Base-by-base conservation (phyloP, 2,888 invertebrate genomes). In the Catocala nupta region DNA sequence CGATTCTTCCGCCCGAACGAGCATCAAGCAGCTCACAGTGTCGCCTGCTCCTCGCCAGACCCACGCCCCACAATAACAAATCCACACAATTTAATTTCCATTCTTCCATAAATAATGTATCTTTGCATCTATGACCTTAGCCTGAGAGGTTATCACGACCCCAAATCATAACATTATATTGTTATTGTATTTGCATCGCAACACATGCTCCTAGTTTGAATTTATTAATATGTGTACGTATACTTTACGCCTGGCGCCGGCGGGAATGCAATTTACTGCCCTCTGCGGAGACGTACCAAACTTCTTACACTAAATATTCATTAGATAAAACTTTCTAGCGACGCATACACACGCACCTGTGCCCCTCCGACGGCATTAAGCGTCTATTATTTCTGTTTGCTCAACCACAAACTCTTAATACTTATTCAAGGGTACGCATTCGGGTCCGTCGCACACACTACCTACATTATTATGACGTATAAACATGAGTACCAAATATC, bases 221-320 rank as follows among this genome's bases (percentile, higher is more conserved):
- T 61, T 42, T 62, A 65, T 53, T 59, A 42, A 60, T 50, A 59
- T 16, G 7, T 45, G 25, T 47, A 53, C 33, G 12, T 44, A 39
- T 45, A 51, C 51, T 61, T 36, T 59, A 56, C 50, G 53, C 48
- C 42, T 36, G 52, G 61, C 55, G 56, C 68, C 55, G 25, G 16
- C 5, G 75, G 72, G 75, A 75, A 66, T 75, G 74, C 74, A 74
- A 81, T 81, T 78, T 81, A 78, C 71, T 66, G 56, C 61, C 66
- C 78, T 72, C 74, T 11, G 60, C 39, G 79, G 75, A 44, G 59
- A 57, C 64, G 55, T 65, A 56, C 58, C 49, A 49, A 81, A 81
- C 71, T 81, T 76, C 72, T 69, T 61, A 68, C 75, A 71, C 76
- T 84, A 82, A 81, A 85, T 82, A 79, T 83, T 86, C 78, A 82